Evolutionary conservation across 2,888 invertebrate species (phyloP).

Genomic region (Ornithoptera priamus): DNA sequence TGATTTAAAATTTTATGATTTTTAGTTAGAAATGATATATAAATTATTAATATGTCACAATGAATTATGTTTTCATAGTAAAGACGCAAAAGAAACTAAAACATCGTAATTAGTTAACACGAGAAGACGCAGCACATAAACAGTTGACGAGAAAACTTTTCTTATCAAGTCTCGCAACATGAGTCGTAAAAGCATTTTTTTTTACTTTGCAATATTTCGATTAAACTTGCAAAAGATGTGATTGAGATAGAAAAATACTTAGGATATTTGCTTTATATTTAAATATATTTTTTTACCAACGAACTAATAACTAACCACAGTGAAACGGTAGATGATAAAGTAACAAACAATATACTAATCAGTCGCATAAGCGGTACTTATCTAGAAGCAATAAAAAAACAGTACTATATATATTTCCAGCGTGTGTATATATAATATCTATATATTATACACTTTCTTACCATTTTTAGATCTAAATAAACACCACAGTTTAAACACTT

Average conservation of each 20-base stretch:
- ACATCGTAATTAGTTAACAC: background rate
- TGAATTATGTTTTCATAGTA: background rate
- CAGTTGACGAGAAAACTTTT: constrained; percentile 4
- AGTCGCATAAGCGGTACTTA: too few relatives aligned
- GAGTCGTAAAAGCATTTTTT: background rate
- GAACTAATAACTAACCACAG: background rate
- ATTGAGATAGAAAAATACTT: background rate
- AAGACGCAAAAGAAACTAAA: background rate
- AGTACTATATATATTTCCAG: too few relatives aligned
- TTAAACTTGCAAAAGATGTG: background rate
- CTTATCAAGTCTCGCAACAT: background rate
- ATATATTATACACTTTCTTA: too few relatives aligned
- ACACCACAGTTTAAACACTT: too few relatives aligned
- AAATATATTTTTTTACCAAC: background rate
- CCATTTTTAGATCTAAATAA: too few relatives aligned
- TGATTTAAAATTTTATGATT: too few relatives aligned
- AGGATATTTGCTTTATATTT: background rate
- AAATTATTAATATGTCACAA: too few relatives aligned
- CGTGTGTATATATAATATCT: too few relatives aligned
- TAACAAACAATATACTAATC: too few relatives aligned
- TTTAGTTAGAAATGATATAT: too few relatives aligned
- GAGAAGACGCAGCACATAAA: background rate
- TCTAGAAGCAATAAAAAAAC: too few relatives aligned
- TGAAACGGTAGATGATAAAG: too few relatives aligned
- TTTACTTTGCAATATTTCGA: background rate